These are phyloP conservation scores for Pangasius sanitwongsei DNA, from an alignment of 2,797 vertebrate genomes.

Conservation along the genomic window DNA sequence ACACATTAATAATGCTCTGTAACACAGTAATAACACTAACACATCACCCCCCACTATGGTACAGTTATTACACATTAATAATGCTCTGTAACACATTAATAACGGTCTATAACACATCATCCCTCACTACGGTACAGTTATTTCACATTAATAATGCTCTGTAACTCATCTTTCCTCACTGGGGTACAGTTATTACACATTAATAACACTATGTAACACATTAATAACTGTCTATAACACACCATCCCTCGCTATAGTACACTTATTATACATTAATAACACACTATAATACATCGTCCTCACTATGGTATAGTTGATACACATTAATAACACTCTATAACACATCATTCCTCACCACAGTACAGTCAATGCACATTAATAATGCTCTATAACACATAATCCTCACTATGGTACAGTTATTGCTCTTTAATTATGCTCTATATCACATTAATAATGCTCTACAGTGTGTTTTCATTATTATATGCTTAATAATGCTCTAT, in stretches of 20 bases:
- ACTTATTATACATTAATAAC: neutral
- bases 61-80: neutral
- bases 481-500: neutral
- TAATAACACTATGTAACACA: neutral
- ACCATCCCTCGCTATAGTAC: neutral
- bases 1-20: neutral
- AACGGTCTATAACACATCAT: neutral
- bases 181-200: neutral
- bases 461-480: too few species aligned
- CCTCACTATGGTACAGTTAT: neutral
- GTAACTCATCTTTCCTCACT: neutral
- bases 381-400: neutral
- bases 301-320: neutral
- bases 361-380: neutral
- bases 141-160: neutral
- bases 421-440: neutral
- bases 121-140: constrained; percentile 69
- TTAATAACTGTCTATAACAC: neutral
- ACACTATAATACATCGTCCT: neutral
- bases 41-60: neutral
- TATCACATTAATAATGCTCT: neutral
- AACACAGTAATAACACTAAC: neutral
- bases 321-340: neutral
- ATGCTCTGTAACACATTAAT: neutral
- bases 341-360: neutral